phyloP scores from a whole-genome alignment of 2,797 vertebrate species.

The Danio aesculapii region DNA sequence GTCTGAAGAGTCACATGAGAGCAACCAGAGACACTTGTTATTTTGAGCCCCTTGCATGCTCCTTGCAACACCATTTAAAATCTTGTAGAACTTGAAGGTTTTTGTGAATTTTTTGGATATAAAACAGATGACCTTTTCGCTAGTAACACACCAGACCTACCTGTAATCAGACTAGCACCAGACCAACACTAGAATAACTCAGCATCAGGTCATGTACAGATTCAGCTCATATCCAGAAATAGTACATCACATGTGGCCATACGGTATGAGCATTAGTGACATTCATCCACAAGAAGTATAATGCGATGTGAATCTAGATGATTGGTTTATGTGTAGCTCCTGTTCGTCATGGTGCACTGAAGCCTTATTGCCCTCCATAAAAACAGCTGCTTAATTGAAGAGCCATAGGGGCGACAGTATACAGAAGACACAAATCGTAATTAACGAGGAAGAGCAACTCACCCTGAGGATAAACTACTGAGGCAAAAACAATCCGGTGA shows the following conservation, averaged over 20 bases:
- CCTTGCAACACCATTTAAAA: too few species aligned
- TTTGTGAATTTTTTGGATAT: neutral
- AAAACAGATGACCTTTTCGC: neutral
- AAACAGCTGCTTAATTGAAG: constrained; percentile 31
- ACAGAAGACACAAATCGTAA: constrained; percentile 30
- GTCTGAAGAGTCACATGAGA: too few species aligned
- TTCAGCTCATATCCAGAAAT: neutral
- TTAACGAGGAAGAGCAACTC: constrained; percentile 37
- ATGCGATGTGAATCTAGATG: neutral
- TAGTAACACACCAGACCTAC: neutral
- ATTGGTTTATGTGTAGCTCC: neutral
- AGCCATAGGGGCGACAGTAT: constrained; percentile 34
- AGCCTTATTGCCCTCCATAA: neutral
- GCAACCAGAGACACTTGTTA: too few species aligned
- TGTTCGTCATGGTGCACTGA: constrained; percentile 2
- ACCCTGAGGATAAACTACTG: constrained; percentile 14
- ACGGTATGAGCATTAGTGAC: neutral
- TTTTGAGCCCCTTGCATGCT: too few species aligned
- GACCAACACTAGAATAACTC: neutral
- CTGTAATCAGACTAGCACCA: neutral
- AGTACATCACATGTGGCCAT: neutral
- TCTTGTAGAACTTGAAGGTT: too few species aligned
- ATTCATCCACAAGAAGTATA: neutral
- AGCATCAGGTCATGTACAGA: neutral
- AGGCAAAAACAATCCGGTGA: constrained; percentile 35